phyloP scores from a whole-genome alignment of 1,140 invertebrate genomes.

The Drosophila sproati region DNA sequence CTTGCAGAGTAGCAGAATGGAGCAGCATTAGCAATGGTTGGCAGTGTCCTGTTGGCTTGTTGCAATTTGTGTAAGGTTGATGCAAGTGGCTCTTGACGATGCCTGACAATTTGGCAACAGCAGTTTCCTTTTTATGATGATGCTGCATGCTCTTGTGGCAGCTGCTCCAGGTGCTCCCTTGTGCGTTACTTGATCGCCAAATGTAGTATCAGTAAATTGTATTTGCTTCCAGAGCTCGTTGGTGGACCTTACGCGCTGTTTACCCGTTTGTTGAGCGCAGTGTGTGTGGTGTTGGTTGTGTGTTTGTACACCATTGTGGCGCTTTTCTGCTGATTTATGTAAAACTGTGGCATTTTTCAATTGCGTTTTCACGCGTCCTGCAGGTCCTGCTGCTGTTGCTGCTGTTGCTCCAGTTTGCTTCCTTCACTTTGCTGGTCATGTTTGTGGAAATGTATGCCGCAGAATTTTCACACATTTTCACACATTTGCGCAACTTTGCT shows the following conservation, averaged over 20 bases:
- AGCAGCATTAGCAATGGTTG: background rate
- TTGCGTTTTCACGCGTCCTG: slow-evolving; percentile 70
- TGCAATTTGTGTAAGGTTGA: too few relatives aligned
- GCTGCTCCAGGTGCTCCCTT: slow-evolving; percentile 33
- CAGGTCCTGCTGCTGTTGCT: slow-evolving; percentile 39
- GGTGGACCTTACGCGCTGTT: slow-evolving; percentile 53
- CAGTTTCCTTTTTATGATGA: slow-evolving; percentile 1
- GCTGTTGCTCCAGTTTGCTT: slow-evolving; percentile 12
- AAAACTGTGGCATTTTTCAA: slow-evolving; percentile 81
- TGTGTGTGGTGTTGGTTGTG: slow-evolving; percentile 24
- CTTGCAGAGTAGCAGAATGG: too few relatives aligned
- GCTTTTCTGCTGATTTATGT: slow-evolving; percentile 81
- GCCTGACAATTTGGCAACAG: slow-evolving; percentile 1
- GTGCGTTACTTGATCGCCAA: slow-evolving; percentile 56
- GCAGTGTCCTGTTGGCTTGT: background rate
- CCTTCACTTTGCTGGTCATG: slow-evolving; percentile 12
- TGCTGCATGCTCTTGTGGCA: background rate
- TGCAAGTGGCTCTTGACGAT: background rate
- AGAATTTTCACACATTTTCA: slow-evolving; percentile 78
- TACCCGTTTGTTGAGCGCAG: slow-evolving; percentile 56
- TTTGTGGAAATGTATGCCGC: slow-evolving; percentile 40
- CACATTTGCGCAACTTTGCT: slow-evolving; percentile 78
- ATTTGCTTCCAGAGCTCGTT: slow-evolving; percentile 52
- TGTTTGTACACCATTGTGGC: slow-evolving; percentile 73
- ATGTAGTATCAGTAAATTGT: slow-evolving; percentile 78